Evolutionary conservation across 2,797 vertebrate species (phyloP).

Genomic region (Melanotaenia boesemani): DNA sequence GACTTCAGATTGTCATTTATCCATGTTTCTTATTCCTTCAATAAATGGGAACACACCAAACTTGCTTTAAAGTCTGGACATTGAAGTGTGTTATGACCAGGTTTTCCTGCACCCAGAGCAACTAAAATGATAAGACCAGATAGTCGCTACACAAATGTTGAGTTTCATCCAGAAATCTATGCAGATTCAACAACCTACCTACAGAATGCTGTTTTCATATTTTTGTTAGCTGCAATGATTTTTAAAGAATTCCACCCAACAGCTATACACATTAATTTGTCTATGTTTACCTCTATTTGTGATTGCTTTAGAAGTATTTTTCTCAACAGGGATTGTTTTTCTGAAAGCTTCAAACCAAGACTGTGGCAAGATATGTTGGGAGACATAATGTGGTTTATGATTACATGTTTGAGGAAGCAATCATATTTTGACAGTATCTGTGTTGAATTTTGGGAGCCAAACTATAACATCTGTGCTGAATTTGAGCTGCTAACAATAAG

Average conservation of each 20-base stretch:
- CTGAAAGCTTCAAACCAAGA: conserved; percentile 29
- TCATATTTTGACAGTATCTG: conserved; percentile 43
- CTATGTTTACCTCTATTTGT: background rate
- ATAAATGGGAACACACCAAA: no score
- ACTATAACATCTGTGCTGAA: conserved; percentile 33
- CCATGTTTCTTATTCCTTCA: no score
- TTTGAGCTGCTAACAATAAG: conserved; percentile 25
- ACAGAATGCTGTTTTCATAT: background rate
- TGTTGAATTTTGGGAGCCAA: conserved; percentile 20
- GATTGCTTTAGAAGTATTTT: conserved; percentile 10
- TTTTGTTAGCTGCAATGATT: conserved; percentile 27
- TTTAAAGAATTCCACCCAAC: conserved; percentile 7
- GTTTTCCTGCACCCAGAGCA: no score
- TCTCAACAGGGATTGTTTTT: conserved; percentile 16
- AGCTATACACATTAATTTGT: background rate
- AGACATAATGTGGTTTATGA: conserved; percentile 37
- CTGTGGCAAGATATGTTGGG: conserved; percentile 13
- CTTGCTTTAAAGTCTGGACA: no score
- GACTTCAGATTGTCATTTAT: no score
- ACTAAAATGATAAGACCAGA: no score
- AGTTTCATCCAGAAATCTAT: background rate
- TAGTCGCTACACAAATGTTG: background rate
- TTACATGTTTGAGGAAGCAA: conserved; percentile 49
- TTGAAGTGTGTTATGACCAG: no score
- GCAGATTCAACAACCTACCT: conserved; percentile 5